phyloP scores from a whole-genome alignment of 1,140 invertebrate species.

The Trissolcus basalis region DNA sequence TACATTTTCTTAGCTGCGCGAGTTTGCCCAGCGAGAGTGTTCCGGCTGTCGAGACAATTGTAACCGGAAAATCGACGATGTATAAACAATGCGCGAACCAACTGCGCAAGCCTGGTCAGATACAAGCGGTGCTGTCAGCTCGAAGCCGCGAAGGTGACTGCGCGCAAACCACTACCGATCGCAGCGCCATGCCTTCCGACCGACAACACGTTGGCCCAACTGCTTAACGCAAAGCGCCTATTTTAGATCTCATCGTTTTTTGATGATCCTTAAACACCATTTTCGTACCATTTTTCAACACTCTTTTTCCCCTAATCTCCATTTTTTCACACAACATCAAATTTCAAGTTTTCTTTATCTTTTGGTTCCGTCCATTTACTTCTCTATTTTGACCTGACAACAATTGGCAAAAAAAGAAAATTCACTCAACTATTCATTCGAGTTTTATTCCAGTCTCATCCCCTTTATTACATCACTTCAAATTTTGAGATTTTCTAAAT shows the following conservation, averaged over 20 bases:
- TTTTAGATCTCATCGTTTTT: conserved; percentile 44
- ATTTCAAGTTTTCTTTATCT: too few species aligned
- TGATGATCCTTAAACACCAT: too few species aligned
- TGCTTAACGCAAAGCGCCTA: conserved; percentile 21
- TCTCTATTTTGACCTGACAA: too few species aligned
- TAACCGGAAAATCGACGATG: conserved; percentile 23
- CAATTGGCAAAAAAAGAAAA: too few species aligned
- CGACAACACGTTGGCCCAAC: conserved; percentile 34
- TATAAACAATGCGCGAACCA: conserved; percentile 53
- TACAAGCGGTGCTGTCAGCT: conserved; percentile 37
- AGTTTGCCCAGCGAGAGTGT: background rate
- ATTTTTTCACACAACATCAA: too few species aligned
- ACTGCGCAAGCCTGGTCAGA: conserved; percentile 20
- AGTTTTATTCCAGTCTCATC: too few species aligned
- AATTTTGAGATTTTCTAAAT: too few species aligned
- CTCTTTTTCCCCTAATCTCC: too few species aligned
- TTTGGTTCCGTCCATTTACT: too few species aligned
- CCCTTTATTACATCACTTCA: too few species aligned
- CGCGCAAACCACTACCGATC: conserved; percentile 31
- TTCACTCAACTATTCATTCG: too few species aligned
- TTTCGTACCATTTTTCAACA: too few species aligned
- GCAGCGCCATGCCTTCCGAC: conserved; percentile 45
- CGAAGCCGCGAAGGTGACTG: conserved; percentile 52
- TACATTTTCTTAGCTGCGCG: background rate
- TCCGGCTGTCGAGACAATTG: background rate